These are phyloP conservation scores for Callionymus lyra DNA, from an alignment of 2,113 vertebrate species.

Conservation along the genomic window DNA sequence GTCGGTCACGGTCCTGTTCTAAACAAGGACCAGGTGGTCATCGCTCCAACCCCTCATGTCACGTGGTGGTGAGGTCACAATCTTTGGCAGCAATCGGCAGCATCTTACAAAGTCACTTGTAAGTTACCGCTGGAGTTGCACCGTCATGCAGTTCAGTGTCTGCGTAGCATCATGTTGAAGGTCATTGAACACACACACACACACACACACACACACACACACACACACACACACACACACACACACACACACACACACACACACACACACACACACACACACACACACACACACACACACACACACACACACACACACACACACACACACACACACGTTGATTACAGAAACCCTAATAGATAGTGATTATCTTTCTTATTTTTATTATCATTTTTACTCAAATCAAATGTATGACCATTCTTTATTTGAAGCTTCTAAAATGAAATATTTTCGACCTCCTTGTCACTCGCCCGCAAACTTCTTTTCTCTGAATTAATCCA, in stretches of 20 bases:
- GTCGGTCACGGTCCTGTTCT: too few species aligned
- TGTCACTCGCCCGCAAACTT: too few species aligned
- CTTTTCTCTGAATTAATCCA: too few species aligned
- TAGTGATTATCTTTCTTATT: too few species aligned
- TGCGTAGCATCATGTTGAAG: slow-evolving; percentile 15
- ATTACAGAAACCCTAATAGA: too few species aligned
- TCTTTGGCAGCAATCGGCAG: slow-evolving; percentile 23
- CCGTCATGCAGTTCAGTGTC: slow-evolving; percentile 37
- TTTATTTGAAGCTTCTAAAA: too few species aligned
- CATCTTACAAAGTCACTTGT: slow-evolving; percentile 40
- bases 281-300: slow-evolving; percentile 5
- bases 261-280: slow-evolving; percentile 2
- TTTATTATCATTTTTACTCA: too few species aligned
- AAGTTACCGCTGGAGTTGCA: slow-evolving; percentile 31
- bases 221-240: not conserved
- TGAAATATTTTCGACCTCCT: too few species aligned
- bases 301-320: slow-evolving; percentile 4
- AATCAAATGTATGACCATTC: too few species aligned
- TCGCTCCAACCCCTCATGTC: slow-evolving; percentile 55
- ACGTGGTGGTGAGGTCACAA: too few species aligned
- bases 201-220: not conserved
- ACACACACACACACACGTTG: slow-evolving; percentile 3
- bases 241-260: not conserved
- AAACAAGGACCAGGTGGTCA: slow-evolving; percentile 10
- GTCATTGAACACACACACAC: not conserved